Conservation (phyloP, 2,888 invertebrate genomes). For the Carabus problematicus region DNA sequence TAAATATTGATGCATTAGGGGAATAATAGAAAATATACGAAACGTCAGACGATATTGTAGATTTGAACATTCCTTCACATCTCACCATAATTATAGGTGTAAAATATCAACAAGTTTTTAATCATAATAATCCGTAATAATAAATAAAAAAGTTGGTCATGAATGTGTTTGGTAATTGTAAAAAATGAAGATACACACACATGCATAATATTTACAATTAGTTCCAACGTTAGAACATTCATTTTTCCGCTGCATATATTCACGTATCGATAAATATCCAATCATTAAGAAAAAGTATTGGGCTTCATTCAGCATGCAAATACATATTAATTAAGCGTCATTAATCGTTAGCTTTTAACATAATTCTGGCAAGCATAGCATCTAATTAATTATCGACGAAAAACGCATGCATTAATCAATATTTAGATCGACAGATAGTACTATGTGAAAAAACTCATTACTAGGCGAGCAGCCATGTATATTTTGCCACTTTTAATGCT, state of each 20-base stretch:
- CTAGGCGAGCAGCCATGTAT: conserved; percentile 20
- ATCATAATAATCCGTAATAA: no score
- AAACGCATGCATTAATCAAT: conserved; percentile 27
- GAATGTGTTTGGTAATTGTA: conserved; percentile 1
- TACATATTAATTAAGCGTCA: conserved; percentile 35
- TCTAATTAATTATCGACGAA: conserved; percentile 32
- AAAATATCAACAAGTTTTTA: no score
- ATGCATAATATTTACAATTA: no score
- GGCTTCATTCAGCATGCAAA: conserved; percentile 25
- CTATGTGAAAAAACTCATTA: conserved; percentile 28
- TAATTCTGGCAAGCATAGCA: conserved; percentile 38
- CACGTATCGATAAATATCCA: conserved; percentile 20
- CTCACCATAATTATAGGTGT: no score
- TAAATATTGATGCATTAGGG: no score
- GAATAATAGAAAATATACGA: no score
- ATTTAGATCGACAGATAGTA: conserved; percentile 24
- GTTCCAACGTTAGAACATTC: no score
- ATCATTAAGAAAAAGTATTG: no score
- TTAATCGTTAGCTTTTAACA: conserved; percentile 35
- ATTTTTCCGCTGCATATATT: no score
- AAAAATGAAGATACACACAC: neutral
- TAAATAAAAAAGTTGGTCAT: no score
- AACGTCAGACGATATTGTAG: no score
- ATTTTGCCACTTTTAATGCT: conserved; percentile 32
- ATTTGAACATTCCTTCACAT: no score